phyloP scores from a whole-genome alignment of 2,797 vertebrate species.

The Philypnodon macrostomus region DNA sequence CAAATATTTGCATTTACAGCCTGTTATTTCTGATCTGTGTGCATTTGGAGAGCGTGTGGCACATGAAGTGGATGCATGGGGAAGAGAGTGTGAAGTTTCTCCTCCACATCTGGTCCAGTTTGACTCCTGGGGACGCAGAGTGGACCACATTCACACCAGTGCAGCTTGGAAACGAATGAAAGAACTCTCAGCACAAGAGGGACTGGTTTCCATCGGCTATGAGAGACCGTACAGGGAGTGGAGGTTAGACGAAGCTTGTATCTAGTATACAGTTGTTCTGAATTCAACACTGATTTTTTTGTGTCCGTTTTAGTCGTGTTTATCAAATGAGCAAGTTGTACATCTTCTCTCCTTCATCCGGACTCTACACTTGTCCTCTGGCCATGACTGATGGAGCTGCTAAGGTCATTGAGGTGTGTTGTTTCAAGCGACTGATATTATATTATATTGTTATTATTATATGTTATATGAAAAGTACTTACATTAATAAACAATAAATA shows the following conservation, averaged over 20 bases:
- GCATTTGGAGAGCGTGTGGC: slow-evolving; percentile 76
- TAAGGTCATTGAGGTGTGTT: slow-evolving; percentile 86
- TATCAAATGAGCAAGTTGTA: slow-evolving; percentile 87
- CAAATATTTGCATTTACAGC: slow-evolving; percentile 33
- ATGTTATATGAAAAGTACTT: background rate
- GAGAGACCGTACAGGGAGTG: slow-evolving; percentile 77
- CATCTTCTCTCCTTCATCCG: slow-evolving; percentile 80
- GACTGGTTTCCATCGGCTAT: slow-evolving; percentile 79
- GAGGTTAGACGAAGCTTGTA: slow-evolving; percentile 66
- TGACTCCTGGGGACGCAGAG: slow-evolving; percentile 75
- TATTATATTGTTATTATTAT: too few species aligned
- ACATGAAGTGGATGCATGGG: slow-evolving; percentile 69
- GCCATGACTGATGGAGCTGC: slow-evolving; percentile 92
- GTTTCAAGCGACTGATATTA: too few species aligned
- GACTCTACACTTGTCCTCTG: slow-evolving; percentile 81
- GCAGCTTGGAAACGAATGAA: slow-evolving; percentile 81
- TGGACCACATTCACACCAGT: slow-evolving; percentile 78
- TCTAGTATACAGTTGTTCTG: background rate
- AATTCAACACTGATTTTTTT: slow-evolving; percentile 20
- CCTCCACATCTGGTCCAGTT: slow-evolving; percentile 74
- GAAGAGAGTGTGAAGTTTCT: slow-evolving; percentile 76
- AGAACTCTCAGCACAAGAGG: slow-evolving; percentile 76
- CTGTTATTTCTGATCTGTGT: slow-evolving; percentile 68
- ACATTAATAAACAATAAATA: too few species aligned
- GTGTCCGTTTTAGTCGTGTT: slow-evolving; percentile 75